phyloP scores from a whole-genome alignment of 1,140 invertebrate genomes.

The Diorhabda carinulata region DNA sequence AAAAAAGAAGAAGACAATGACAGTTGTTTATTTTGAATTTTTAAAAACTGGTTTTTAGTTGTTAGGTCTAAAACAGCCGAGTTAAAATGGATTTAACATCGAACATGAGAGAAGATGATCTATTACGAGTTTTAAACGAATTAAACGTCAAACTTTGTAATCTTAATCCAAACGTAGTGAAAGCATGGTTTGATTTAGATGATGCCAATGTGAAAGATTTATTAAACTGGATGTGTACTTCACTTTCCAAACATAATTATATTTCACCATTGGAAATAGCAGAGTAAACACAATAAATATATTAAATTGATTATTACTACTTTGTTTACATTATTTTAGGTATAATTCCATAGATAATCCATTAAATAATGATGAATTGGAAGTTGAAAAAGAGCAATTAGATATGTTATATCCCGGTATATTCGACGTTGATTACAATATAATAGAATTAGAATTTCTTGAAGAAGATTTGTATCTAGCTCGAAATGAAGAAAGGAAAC shows the following conservation, averaged over 20 bases:
- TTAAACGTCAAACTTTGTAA: conserved; percentile 28
- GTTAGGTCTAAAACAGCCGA: too few relatives aligned
- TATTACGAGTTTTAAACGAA: conserved; percentile 27
- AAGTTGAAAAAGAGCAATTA: conserved; percentile 19
- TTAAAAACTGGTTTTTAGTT: too few relatives aligned
- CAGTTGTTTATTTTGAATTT: too few relatives aligned
- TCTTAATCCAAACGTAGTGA: conserved; percentile 32
- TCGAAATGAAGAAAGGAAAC: conserved; percentile 21
- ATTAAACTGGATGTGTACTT: conserved; percentile 34
- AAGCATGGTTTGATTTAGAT: conserved; percentile 39
- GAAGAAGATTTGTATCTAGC: conserved; percentile 24
- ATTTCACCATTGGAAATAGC: conserved; percentile 27
- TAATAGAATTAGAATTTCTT: conserved; percentile 24
- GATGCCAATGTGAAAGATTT: conserved; percentile 27
- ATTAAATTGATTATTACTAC: background rate
- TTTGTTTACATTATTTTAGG: conserved; percentile 5
- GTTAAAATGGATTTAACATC: conserved; percentile 5
- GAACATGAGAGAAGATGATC: conserved; percentile 25
- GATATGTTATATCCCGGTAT: conserved; percentile 25
- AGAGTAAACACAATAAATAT: conserved; percentile 26
- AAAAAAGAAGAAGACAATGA: too few relatives aligned
- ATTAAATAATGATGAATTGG: background rate
- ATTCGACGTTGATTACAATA: conserved; percentile 29
- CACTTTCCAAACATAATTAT: conserved; percentile 27
- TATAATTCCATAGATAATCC: background rate